Evolutionary conservation across 2,888 invertebrate genomes (phyloP).

Genomic region (Morinoia aosen): DNA sequence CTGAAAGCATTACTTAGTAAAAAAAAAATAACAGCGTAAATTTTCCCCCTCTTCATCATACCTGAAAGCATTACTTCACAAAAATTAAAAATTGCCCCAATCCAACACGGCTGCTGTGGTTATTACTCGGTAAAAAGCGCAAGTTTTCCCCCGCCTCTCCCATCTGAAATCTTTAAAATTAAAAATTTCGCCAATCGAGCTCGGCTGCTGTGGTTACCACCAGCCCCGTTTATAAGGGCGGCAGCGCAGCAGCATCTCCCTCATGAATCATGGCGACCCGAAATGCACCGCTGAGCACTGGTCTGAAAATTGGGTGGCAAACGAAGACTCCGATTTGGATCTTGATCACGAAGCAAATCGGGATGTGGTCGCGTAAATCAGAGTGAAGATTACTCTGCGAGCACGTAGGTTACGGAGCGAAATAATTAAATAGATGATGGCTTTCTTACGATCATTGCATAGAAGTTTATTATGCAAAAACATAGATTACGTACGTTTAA

Average conservation of each 20-base stretch:
- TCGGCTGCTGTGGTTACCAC: background rate
- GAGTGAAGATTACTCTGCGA: background rate
- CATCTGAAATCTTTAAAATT: too few species aligned
- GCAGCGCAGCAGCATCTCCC: background rate
- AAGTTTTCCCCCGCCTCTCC: too few species aligned
- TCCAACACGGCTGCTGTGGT: too few species aligned
- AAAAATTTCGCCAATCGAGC: background rate
- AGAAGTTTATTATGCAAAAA: too few species aligned
- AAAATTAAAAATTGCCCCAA: too few species aligned
- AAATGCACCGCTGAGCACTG: background rate
- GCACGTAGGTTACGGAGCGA: background rate
- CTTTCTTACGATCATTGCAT: too few species aligned
- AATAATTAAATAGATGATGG: background rate
- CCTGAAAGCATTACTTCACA: too few species aligned
- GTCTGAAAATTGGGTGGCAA: background rate
- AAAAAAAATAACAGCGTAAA: too few species aligned
- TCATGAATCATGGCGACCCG: background rate
- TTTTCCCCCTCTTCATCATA: too few species aligned
- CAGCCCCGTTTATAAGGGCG: background rate
- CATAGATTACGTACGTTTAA: too few species aligned
- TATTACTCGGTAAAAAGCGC: too few species aligned
- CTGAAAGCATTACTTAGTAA: too few species aligned
- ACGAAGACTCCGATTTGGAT: background rate
- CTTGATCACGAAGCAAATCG: background rate
- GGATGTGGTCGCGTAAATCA: background rate